phyloP scores from a whole-genome alignment of 2,888 invertebrate species.

The Theretra japonica region DNA sequence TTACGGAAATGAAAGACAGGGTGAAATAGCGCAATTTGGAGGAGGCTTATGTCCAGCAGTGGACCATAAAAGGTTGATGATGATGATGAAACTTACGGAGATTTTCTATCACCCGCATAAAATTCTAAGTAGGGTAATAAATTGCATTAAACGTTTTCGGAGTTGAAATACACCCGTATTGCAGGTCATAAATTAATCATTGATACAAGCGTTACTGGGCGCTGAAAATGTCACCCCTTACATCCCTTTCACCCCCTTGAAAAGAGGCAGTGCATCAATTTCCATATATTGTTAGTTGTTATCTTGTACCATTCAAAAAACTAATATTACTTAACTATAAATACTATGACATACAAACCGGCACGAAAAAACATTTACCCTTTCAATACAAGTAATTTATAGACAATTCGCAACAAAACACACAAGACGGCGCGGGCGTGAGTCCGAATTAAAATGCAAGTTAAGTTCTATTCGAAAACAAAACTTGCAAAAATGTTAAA shows the following conservation, averaged over 20 bases:
- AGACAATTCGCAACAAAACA: constrained; percentile 16
- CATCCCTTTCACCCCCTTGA: too few species aligned
- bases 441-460: constrained; percentile 79
- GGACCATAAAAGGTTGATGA: too few species aligned
- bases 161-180: background rate
- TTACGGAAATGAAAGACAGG: too few species aligned
- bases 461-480: constrained; percentile 72
- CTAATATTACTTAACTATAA: background rate
- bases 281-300: too few species aligned
- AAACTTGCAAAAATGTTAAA: constrained; percentile 79
- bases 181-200: too few species aligned
- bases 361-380: background rate
- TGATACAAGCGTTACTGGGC: too few species aligned
- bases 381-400: constrained; percentile 15
- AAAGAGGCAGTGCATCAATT: too few species aligned
- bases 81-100: too few species aligned
- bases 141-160: background rate
- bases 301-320: background rate
- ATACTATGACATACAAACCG: constrained; percentile 5
- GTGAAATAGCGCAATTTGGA: too few species aligned
- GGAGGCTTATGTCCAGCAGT: too few species aligned
- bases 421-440: constrained; percentile 46
- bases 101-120: background rate
- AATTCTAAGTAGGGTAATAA: background rate
- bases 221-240: too few species aligned